Percentiles rank a stretch among this genome's conserved stretches.
Conservation (phyloP, 2,113 vertebrate genomes). For the Cheilinus undulatus region DNA sequence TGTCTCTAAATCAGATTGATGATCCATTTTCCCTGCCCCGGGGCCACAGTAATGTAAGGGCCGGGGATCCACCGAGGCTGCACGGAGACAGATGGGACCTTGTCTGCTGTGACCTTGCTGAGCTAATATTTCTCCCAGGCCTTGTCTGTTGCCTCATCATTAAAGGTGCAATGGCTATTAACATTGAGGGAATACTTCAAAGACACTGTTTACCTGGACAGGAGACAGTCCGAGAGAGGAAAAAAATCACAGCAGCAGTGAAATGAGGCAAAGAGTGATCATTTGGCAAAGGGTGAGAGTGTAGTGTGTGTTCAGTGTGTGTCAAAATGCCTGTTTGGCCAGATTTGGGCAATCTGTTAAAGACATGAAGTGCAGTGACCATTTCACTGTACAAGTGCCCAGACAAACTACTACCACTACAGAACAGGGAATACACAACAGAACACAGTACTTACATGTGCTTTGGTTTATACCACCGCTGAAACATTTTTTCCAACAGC, state of each 20-base stretch:
- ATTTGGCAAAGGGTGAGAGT: conserved; percentile 30
- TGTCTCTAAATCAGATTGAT: conserved; percentile 81
- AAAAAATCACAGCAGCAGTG: conserved; percentile 45
- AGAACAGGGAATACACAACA: too few relatives aligned
- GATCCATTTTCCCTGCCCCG: conserved; percentile 75
- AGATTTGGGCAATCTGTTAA: background rate
- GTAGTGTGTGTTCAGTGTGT: background rate
- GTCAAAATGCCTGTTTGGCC: background rate
- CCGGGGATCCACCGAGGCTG: conserved; percentile 72
- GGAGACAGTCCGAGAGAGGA: conserved; percentile 49
- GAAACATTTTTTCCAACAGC: too few relatives aligned
- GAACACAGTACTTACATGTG: too few relatives aligned
- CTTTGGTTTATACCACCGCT: too few relatives aligned
- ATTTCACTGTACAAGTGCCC: background rate
- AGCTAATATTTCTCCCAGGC: conserved; percentile 78
- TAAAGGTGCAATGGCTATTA: conserved; percentile 76
- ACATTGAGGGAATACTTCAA: conserved; percentile 73
- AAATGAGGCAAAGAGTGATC: conserved; percentile 51
- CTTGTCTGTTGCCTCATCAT: conserved; percentile 78
- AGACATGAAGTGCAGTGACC: background rate
- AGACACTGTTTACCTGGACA: conserved; percentile 72
- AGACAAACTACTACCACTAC: background rate
- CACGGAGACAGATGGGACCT: conserved; percentile 80
- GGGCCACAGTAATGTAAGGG: conserved; percentile 75
- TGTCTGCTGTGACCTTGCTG: conserved; percentile 80